Percentiles rank a stretch among this genome's conserved stretches.
These are phyloP conservation scores for Tenebrosternarchus preto DNA, from an alignment of 2,113 vertebrate species.

Conservation along the genomic window DNA sequence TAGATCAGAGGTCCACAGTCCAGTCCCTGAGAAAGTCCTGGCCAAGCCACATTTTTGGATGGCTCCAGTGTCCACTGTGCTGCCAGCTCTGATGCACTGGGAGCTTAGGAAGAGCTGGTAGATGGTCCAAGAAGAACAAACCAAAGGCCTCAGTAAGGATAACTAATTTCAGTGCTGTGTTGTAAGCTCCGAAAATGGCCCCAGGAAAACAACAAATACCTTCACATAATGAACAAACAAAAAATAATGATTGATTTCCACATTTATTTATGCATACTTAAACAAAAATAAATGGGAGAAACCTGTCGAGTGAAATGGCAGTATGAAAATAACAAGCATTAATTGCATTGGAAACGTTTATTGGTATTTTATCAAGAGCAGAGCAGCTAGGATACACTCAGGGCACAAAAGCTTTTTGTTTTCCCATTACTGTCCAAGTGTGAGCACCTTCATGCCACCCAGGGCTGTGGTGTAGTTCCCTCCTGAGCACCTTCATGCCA, in stretches of 20 bases:
- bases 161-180: not conserved
- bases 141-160: not conserved
- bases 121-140: not conserved
- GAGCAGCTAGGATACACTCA: not conserved
- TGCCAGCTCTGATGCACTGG: no score
- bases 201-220: not conserved
- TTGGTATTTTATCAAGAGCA: conserved; percentile 1
- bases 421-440: not conserved
- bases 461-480: not conserved
- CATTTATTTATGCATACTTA: not conserved
- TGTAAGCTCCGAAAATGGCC: not conserved
- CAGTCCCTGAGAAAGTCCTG: not conserved
- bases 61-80: not conserved
- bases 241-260: conserved; percentile 4
- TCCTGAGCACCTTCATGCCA: not conserved
- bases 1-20: conserved; percentile 22
- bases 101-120: not conserved
- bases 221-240: no score
- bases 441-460: not conserved
- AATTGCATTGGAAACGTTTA: not conserved
- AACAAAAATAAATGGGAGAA: not conserved
- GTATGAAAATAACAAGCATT: not conserved
- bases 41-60: not conserved
- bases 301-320: not conserved
- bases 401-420: not conserved